Conservation (phyloP, 2,113 vertebrate species). For the Anser brachyrhynchus region DNA sequence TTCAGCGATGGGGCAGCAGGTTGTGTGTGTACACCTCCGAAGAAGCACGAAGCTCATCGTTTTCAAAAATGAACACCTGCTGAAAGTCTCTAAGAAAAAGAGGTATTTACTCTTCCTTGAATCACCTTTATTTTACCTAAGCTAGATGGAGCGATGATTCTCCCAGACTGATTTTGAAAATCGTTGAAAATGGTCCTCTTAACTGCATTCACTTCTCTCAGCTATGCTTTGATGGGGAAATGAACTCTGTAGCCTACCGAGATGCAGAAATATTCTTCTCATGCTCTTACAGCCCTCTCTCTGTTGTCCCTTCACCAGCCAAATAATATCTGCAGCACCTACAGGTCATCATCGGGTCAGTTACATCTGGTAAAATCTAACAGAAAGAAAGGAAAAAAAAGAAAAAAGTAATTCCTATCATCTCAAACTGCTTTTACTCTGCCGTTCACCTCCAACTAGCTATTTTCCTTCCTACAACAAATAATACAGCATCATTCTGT, state of each 20-base stretch:
- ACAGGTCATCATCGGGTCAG: not conserved
- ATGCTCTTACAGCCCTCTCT: not conserved
- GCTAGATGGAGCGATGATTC: not conserved
- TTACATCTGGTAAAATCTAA: not conserved
- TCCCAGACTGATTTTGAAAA: not conserved
- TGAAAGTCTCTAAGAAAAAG: not conserved
- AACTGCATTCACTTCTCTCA: not conserved
- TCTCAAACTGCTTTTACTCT: not conserved
- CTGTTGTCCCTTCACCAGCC: not conserved
- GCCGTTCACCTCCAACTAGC: not conserved
- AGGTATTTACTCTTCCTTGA: not conserved
- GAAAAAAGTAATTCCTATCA: not conserved
- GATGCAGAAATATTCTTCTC: not conserved
- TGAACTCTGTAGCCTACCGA: not conserved
- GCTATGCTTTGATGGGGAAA: not conserved
- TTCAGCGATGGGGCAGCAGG: not conserved
- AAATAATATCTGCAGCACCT: not conserved
- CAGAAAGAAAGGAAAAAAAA: no score
- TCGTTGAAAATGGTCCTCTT: not conserved
- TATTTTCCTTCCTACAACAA: not conserved
- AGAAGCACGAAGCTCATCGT: fast-evolving
- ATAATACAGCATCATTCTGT: not conserved
- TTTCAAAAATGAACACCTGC: not conserved
- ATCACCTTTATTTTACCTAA: not conserved
- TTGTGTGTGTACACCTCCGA: not conserved